These are phyloP conservation scores for Clitarchus hookeri DNA, from an alignment of 2,888 invertebrate species.

Conservation along the genomic window DNA sequence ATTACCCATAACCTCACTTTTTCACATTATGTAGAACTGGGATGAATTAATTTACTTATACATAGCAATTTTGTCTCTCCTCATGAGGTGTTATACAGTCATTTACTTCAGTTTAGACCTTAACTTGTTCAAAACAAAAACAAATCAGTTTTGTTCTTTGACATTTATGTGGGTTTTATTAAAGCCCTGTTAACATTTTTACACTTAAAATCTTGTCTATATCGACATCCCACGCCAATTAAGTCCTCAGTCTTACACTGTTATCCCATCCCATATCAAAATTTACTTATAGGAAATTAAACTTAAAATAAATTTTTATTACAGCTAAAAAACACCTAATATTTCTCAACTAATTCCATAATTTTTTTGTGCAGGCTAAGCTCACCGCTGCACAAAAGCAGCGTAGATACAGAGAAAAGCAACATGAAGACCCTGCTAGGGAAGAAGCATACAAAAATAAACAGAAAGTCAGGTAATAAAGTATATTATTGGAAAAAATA, in stretches of 20 bases:
- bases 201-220: too few species aligned
- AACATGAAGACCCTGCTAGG: background rate
- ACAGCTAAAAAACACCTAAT: background rate
- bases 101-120: background rate
- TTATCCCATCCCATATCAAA: too few species aligned
- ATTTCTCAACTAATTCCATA: background rate
- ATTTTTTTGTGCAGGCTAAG: background rate
- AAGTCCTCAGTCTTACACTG: too few species aligned
- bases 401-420: background rate
- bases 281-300: too few species aligned
- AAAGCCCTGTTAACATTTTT: too few species aligned
- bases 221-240: too few species aligned
- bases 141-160: background rate
- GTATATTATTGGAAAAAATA: too few species aligned
- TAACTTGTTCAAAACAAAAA: background rate
- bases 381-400: background rate
- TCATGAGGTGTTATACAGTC: too few species aligned
- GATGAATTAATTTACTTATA: background rate
- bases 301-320: background rate
- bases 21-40: background rate
- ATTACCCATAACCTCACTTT: background rate
- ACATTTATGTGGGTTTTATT: background rate
- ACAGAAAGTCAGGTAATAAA: background rate
- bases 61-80: background rate
- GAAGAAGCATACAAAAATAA: constrained; percentile 6